phyloP scores from a whole-genome alignment of 2,113 vertebrate species.

The Stigmatopora nigra region DNA sequence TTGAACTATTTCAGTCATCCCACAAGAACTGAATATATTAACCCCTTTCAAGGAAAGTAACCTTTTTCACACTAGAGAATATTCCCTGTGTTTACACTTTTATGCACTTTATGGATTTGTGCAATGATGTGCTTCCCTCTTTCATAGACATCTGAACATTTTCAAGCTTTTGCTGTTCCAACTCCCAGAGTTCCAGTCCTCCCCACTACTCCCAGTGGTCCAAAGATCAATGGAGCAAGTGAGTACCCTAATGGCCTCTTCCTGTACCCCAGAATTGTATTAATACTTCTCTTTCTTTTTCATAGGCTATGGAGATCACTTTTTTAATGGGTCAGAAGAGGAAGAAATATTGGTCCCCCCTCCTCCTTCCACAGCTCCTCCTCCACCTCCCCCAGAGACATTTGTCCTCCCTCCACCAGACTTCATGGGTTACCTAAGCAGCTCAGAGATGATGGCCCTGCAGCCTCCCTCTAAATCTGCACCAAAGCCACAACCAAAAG shows the following conservation, averaged over 20 bases:
- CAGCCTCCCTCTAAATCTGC: slow-evolving; percentile 58
- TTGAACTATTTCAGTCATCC: background rate
- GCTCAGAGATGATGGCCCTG: slow-evolving; percentile 24
- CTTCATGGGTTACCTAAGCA: slow-evolving; percentile 46
- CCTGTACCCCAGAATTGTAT: background rate
- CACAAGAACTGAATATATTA: background rate
- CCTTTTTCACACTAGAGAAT: slow-evolving; percentile 45
- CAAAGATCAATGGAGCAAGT: slow-evolving; percentile 60
- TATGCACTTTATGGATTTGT: slow-evolving; percentile 5
- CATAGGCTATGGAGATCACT: slow-evolving; percentile 64
- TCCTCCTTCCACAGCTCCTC: slow-evolving; percentile 72
- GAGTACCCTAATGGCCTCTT: slow-evolving; percentile 22
- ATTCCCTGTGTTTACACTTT: slow-evolving; percentile 4
- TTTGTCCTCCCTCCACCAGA: slow-evolving; percentile 50
- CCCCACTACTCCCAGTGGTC: slow-evolving; percentile 35
- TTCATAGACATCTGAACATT: slow-evolving; percentile 37
- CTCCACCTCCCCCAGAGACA: slow-evolving; percentile 65
- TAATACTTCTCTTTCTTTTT: slow-evolving; percentile 13
- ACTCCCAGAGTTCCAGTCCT: slow-evolving; percentile 69
- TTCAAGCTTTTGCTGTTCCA: slow-evolving; percentile 67
- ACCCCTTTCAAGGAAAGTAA: slow-evolving; percentile 28
- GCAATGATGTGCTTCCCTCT: slow-evolving; percentile 29
- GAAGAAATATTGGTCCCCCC: slow-evolving; percentile 75
- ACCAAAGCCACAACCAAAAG: slow-evolving; percentile 24
- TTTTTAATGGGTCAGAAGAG: slow-evolving; percentile 65